Evolutionary conservation across 2,113 vertebrate genomes (phyloP).

Genomic region (Ammodytes dubius): DNA sequence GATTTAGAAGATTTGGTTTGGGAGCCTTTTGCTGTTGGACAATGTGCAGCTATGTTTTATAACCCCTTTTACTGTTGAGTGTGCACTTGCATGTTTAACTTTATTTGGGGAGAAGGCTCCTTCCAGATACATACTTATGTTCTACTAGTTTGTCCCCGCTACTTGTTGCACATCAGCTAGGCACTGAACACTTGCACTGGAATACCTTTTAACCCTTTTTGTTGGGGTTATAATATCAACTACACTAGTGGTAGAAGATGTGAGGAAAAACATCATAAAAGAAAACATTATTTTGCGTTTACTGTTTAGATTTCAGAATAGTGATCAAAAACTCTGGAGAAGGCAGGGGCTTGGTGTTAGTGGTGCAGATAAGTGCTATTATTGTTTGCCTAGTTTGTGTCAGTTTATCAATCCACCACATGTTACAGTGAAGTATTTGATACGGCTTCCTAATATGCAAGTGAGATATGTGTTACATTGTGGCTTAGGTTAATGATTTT

Average conservation of each 20-base stretch:
- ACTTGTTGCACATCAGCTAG: not conserved
- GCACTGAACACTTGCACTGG: not conserved
- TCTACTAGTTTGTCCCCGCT: not conserved
- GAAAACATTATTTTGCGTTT: not conserved
- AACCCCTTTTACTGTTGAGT: too few relatives aligned
- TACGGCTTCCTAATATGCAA: constrained; percentile 14
- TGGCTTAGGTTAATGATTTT: constrained; percentile 31
- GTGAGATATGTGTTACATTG: constrained; percentile 1
- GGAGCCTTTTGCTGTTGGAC: too few relatives aligned
- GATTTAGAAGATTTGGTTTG: too few relatives aligned
- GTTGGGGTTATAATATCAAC: not conserved
- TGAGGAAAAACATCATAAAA: not conserved
- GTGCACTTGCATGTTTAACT: not conserved
- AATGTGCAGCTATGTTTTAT: not conserved
- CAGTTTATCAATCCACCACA: constrained; percentile 13
- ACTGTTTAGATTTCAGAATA: not conserved
- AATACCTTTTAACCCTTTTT: too few relatives aligned
- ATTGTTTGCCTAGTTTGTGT: constrained; percentile 13
- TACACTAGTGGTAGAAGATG: not conserved
- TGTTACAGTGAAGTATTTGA: constrained; percentile 17
- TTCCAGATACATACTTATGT: not conserved
- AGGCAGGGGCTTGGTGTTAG: not conserved
- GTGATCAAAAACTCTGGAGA: not conserved
- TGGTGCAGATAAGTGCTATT: not conserved
- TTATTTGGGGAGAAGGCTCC: not conserved